These are phyloP conservation scores for Tiaroga cobitis DNA, from an alignment of 2,797 vertebrate genomes.

Conservation along the genomic window DNA sequence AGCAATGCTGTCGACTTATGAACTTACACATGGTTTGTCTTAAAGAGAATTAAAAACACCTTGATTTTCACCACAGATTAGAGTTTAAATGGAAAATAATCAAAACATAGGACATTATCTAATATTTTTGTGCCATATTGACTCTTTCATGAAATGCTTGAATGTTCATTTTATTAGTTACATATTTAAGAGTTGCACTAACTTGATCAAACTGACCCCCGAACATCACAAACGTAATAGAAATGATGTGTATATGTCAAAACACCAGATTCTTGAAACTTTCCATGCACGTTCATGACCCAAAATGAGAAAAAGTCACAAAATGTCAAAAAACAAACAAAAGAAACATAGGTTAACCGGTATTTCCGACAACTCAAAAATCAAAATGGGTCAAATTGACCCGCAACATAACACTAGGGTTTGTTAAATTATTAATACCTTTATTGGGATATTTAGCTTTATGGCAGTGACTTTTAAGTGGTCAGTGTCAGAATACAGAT, in stretches of 20 bases:
- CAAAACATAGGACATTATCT: not conserved
- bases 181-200: not conserved
- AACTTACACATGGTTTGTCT: no score
- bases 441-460: not conserved
- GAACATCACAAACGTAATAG: not conserved
- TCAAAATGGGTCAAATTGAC: not conserved
- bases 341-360: no score
- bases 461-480: not conserved
- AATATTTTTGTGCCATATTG: not conserved
- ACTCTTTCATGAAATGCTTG: not conserved
- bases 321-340: not conserved
- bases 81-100: not conserved
- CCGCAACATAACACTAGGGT: not conserved
- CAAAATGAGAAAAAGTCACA: not conserved
- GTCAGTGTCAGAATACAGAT: not conserved
- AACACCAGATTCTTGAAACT: not conserved
- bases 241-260: not conserved
- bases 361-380: not conserved
- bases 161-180: not conserved
- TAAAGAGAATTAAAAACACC: accelerated
- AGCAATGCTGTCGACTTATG: no score
- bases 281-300: not conserved
- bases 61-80: not conserved
- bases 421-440: not conserved
- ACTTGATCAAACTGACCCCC: not conserved